Base-by-base conservation (phyloP, 2,113 vertebrate species). In the Myxocyprinus asiaticus region DNA sequence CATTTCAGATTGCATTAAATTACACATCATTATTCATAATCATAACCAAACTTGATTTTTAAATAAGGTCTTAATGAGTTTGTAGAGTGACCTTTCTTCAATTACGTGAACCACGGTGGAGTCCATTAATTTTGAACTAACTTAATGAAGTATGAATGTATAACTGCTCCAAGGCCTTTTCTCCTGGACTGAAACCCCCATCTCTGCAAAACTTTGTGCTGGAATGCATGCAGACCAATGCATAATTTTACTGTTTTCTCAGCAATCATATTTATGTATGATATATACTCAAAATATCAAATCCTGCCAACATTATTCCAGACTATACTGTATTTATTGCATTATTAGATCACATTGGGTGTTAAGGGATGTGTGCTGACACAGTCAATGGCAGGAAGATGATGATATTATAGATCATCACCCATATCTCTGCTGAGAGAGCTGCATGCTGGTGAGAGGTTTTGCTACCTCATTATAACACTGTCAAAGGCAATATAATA, bases 61-160 rank as follows among this genome's bases (percentile, higher is more conserved):
- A 86, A 67, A 84, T 79, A 73, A 80, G 79, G 68, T n/a, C 71
- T 61, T 84, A 86, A 86, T 86, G 81, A 69, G 76, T 63, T 84
- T 79, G 58, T 44, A 56, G 76, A 55, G 65, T 73, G 68, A 81
- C 81, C 80, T 42, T 77, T 70, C 47, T 65, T 11, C 70, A 80
- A 80, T 65, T 9, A 72, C 78, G 79, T 87, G 82, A 87, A 86
- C 87, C 86, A 86, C 56, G 22, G 62, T 9, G 63, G 45, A 62
- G 78, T 51, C 55, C 73, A 77, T 86, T 79, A 77, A 77, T 84
- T 80, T 76, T 11, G n/a, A 79, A 78, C 53, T 70, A 64, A 81
- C 78, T 82, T 67, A 78, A 77, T 65, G 61, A 42, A 44, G 55
- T 70, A 15, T 79, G 58, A 53, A 74, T 56, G 76, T 61, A 48